phyloP scores from a whole-genome alignment of 1,140 invertebrate genomes.

The Pachypeltis micranthus region DNA sequence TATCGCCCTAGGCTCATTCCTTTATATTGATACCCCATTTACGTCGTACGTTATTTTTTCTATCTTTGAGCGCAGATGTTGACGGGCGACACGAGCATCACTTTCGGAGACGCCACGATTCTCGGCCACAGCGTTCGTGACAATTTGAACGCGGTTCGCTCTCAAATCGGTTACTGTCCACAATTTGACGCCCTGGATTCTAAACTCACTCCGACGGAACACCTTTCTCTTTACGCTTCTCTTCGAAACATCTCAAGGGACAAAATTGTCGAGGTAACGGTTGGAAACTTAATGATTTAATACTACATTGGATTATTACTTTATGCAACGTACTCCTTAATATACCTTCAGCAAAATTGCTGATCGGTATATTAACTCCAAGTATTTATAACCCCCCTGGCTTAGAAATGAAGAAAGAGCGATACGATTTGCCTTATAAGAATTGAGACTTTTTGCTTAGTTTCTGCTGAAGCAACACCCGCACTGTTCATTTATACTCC shows the following conservation, averaged over 20 bases:
- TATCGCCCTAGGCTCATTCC: no score
- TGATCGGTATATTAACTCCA: neutral
- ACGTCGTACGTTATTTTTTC: no score
- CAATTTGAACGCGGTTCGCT: constrained; percentile 20
- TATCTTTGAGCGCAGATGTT: constrained; percentile 27
- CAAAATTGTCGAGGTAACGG: neutral
- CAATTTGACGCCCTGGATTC: constrained; percentile 44
- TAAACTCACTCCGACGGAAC: constrained; percentile 38
- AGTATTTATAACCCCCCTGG: neutral
- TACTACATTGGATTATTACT: neutral
- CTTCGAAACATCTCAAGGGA: neutral
- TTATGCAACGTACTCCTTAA: no score
- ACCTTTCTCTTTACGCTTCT: constrained; percentile 34
- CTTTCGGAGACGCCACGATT: constrained; percentile 25
- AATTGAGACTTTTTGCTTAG: no score
- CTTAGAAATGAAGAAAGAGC: no score
- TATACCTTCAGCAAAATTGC: no score
- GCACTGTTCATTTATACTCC: no score
- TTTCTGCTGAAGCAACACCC: no score
- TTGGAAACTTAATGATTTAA: neutral
- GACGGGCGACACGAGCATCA: constrained; percentile 25
- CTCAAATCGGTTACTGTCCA: constrained; percentile 31
- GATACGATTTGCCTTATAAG: no score
- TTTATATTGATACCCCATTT: no score
- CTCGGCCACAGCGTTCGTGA: constrained; percentile 16